phyloP scores from a whole-genome alignment of 2,113 vertebrate genomes.

The Lanius collurio region DNA sequence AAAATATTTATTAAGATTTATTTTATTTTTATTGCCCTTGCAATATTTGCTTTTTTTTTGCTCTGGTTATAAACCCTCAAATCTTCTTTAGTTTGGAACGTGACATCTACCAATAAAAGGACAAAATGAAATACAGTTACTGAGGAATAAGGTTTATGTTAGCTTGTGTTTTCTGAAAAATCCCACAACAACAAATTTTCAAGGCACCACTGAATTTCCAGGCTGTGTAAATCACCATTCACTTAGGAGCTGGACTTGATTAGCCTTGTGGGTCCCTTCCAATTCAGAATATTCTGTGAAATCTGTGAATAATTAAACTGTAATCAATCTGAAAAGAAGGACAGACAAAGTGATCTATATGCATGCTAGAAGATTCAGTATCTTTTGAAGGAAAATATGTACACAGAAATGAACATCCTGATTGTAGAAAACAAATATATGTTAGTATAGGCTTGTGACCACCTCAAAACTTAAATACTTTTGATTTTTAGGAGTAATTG shows the following conservation, averaged over 20 bases:
- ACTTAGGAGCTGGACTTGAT: neutral
- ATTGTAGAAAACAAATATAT: neutral
- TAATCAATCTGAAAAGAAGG: neutral
- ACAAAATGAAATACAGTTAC: neutral
- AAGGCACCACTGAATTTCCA: neutral
- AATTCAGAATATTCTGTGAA: neutral
- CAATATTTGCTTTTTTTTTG: constrained; percentile 4
- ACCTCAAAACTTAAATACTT: neutral
- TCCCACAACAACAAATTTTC: neutral
- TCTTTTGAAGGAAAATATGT: neutral
- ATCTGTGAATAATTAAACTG: neutral
- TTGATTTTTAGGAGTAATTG: neutral
- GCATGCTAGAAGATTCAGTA: neutral
- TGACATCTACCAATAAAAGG: constrained; percentile 30
- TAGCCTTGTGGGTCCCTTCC: neutral
- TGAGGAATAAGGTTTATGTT: neutral
- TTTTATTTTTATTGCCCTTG: constrained; percentile 49
- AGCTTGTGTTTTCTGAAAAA: neutral
- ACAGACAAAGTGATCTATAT: neutral
- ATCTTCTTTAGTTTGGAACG: constrained; percentile 6
- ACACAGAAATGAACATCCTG: neutral
- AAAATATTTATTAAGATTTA: constrained; percentile 55
- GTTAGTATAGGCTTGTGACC: neutral
- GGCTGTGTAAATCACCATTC: neutral
- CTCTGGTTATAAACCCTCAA: constrained; percentile 20